Base-by-base conservation (phyloP, 2,797 vertebrate genomes). In the Sebastes umbrosus region DNA sequence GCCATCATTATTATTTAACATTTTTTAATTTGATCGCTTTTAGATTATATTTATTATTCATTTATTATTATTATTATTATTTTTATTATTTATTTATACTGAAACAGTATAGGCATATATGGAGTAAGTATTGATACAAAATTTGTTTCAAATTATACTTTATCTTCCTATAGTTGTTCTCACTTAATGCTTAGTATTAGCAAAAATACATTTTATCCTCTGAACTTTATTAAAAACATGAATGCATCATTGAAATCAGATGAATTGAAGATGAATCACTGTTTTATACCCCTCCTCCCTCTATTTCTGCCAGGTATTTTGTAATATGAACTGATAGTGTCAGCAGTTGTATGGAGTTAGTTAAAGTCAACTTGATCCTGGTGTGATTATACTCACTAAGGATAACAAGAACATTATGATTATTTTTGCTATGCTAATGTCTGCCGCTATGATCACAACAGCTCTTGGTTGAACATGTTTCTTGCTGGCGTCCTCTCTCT, bases 401-500 rank as follows among this genome's bases (percentile, higher is more conserved):
- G 8, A 62, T 31, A 16, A 67, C 27, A 62, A 31, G 16, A 60
- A 29, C 8, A 22, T 14, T 29, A 2, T 43, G 39, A 43, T 2
- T 34, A 22, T 64, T 50, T 43, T 59, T 67, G 13, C 27, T 18
- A 64, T 20, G 71, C 57, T 77, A 79, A 87, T 79, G 5, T 58
- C 63, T 10, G 57, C 46, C 46, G 54, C 46, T 11, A 0, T 16
- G 60, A 55, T 60, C 76, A 39, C 24, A 27, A n/a, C 7, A 32
- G 18, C 22, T 32, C 11, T 18, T 14, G 54, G 11, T 1, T 80
- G 64, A 34, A 31, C 32, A 24, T 2, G 7, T 24, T 70, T 84
- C 57, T 84, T 77, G 73, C 79, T 82, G 77, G 50, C 14, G 20
- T 55, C 43, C 36, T 66, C 18, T 43, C 29, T 32, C 27, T 77